Evolutionary conservation across 2,797 vertebrate genomes (phyloP).

Genomic region (Trematomus bernacchii): DNA sequence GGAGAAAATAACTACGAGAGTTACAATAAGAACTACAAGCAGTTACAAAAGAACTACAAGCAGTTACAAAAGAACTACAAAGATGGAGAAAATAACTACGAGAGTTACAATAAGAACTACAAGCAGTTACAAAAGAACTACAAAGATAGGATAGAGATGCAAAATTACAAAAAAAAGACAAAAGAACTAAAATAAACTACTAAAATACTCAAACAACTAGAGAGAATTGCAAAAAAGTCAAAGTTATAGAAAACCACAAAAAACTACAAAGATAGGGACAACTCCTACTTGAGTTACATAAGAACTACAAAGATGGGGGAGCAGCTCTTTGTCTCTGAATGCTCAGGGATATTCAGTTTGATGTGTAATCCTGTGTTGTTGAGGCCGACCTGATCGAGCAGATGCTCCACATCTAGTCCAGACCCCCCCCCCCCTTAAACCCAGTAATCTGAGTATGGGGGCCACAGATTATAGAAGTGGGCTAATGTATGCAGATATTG

Average conservation of each 20-base stretch:
- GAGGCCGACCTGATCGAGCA: slow-evolving; percentile 14
- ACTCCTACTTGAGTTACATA: too few relatives aligned
- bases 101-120: too few relatives aligned
- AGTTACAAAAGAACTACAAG: too few relatives aligned
- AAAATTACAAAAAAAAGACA: background rate
- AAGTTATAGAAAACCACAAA: background rate
- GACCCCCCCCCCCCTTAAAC: slow-evolving; percentile 39
- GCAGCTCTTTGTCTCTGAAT: too few relatives aligned
- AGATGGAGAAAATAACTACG: too few relatives aligned
- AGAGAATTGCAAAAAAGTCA: background rate
- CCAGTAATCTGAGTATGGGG: slow-evolving; percentile 65
- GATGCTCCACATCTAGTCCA: slow-evolving; percentile 62
- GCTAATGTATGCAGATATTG: slow-evolving; percentile 69
- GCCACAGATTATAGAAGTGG: slow-evolving; percentile 69
- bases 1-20: too few relatives aligned
- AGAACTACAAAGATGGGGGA: background rate
- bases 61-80: background rate
- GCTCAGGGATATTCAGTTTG: too few relatives aligned
- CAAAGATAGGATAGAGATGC: background rate
- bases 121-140: too few relatives aligned
- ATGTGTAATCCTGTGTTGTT: background rate
- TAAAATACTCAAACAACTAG: background rate
- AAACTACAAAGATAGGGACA: background rate
- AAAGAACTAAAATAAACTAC: too few relatives aligned
- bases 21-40: too few relatives aligned